Evolutionary conservation across 2,797 vertebrate species (phyloP).

Genomic region (Smutsia temminckii): DNA sequence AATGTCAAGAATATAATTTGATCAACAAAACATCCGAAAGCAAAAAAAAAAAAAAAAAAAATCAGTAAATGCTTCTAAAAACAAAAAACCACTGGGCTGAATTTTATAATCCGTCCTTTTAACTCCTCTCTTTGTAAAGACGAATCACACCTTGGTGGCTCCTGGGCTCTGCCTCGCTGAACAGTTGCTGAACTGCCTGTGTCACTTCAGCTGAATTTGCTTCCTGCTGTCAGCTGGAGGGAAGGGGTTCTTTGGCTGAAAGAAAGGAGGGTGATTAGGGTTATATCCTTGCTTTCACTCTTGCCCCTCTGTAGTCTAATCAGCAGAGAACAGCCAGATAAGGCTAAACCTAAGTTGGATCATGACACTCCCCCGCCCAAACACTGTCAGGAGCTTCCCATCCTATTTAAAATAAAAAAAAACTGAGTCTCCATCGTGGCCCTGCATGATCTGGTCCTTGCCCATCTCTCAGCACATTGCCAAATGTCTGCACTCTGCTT

Average conservation of each 20-base stretch:
- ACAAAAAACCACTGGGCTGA: not conserved
- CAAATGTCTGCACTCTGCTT: not conserved
- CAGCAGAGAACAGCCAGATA: conserved; percentile 23
- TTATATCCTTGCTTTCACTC: conserved; percentile 27
- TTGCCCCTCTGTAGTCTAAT: not conserved
- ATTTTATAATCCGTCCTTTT: conserved; percentile 53
- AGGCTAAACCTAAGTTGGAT: not conserved
- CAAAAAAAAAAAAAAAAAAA: not conserved
- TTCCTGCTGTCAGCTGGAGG: not conserved
- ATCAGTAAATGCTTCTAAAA: conserved; percentile 8
- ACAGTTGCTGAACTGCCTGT: not conserved
- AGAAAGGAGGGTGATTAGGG: not conserved
- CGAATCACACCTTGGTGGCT: not conserved
- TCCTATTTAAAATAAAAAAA: not conserved
- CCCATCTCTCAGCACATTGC: not conserved
- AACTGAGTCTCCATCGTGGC: not conserved
- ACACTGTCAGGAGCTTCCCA: not conserved
- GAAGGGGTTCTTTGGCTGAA: not conserved
- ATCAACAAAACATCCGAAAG: conserved; percentile 68
- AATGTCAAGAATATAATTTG: conserved; percentile 73
- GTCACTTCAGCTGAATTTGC: conserved; percentile 17
- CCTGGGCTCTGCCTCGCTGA: conserved; percentile 7
- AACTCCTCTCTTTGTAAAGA: conserved; percentile 49
- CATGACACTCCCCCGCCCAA: not conserved
- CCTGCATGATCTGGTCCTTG: not conserved